Conservation (phyloP, 2,797 vertebrate genomes). For the Anguilla anguilla region DNA sequence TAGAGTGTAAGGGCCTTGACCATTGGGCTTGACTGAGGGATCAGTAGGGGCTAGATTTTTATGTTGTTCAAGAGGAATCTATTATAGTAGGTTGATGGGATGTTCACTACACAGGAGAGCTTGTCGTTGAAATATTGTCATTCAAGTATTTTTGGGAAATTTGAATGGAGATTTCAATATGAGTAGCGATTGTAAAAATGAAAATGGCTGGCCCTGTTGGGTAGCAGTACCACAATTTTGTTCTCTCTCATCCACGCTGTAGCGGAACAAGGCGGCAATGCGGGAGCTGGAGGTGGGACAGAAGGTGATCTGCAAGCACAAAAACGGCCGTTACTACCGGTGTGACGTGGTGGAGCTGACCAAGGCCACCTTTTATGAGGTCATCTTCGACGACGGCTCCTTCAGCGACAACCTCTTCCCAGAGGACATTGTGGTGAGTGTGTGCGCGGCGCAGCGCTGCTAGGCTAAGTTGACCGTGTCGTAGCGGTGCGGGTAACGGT, state of each 20-base stretch:
- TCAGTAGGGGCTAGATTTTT: no score
- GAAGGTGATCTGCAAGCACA: slow-evolving; percentile 93
- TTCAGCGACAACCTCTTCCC: slow-evolving; percentile 98
- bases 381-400: slow-evolving; percentile 96
- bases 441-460: no score
- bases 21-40: no score
- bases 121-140: background rate
- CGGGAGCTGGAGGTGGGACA: slow-evolving; percentile 83
- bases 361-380: slow-evolving; percentile 94
- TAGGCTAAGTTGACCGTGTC: background rate
- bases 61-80: no score
- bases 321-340: slow-evolving; percentile 95
- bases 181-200: background rate
- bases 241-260: background rate
- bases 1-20: background rate
- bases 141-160: background rate
- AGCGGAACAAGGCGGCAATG: slow-evolving; percentile 84
- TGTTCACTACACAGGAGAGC: background rate
- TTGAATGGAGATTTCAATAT: background rate
- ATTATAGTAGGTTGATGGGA: no score
- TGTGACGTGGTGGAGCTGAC: slow-evolving; percentile 90
- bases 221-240: background rate
- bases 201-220: background rate
- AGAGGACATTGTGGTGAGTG: slow-evolving; percentile 91
- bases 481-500: background rate